Evolutionary conservation across 2,113 vertebrate species (phyloP).

Genomic region (Ancistrus triradiatus): DNA sequence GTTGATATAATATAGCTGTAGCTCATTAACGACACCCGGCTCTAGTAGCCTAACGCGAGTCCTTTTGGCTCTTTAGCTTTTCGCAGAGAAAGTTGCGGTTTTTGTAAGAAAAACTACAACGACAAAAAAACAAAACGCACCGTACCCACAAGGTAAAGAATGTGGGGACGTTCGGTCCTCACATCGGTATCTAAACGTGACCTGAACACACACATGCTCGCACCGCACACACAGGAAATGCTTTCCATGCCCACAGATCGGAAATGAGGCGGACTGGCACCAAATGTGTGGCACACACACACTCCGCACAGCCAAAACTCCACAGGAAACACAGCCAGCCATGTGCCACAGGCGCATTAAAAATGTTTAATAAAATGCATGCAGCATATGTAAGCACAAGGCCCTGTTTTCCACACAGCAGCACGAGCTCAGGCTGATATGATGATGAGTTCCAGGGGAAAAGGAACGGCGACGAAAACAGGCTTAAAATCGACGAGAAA

Average conservation of each 20-base stretch:
- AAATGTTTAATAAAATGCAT: conserved; percentile 56
- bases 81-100: no score
- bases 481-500: conserved; percentile 23
- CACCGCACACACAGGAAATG: conserved; percentile 66
- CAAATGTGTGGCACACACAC: conserved; percentile 79
- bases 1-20: no score
- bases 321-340: conserved; percentile 75
- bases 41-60: no score
- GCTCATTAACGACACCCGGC: no score
- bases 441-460: background rate
- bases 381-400: conserved; percentile 24
- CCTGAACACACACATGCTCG: conserved; percentile 17
- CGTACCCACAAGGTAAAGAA: no score
- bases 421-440: conserved; percentile 2
- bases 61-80: no score
- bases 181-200: no score
- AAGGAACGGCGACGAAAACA: background rate
- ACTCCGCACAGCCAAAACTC: conserved; percentile 73
- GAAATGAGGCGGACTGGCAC: conserved; percentile 80
- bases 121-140: no score
- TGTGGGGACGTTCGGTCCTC: no score
- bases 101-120: no score
- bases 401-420: conserved; percentile 1
- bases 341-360: conserved; percentile 61
- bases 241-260: conserved; percentile 78